Evolutionary conservation across 1,140 invertebrate genomes (phyloP).

Genomic region (Calycopis cecrops): DNA sequence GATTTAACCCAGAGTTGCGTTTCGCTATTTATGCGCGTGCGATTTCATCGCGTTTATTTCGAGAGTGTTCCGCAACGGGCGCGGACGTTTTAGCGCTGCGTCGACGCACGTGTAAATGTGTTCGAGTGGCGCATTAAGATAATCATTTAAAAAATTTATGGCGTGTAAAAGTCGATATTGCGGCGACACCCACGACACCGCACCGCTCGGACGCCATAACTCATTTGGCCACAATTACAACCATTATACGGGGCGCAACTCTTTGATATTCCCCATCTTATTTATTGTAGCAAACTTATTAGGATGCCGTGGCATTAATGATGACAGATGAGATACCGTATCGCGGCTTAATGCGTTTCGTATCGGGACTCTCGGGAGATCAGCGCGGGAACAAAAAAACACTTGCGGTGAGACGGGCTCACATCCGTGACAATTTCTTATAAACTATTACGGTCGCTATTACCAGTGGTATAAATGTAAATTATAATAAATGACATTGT

Average conservation of each 20-base stretch:
- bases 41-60: slow-evolving; percentile 37
- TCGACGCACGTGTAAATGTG: background rate
- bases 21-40: slow-evolving; percentile 39
- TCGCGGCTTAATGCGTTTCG: slow-evolving; percentile 58
- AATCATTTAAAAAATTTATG: slow-evolving; percentile 68
- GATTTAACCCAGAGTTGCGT: slow-evolving; percentile 27
- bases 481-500: too few relatives aligned
- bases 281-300: slow-evolving; percentile 72
- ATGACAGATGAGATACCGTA: slow-evolving; percentile 69
- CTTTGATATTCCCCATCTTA: slow-evolving; percentile 67
- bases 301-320: slow-evolving; percentile 71
- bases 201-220: slow-evolving; percentile 54
- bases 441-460: slow-evolving; percentile 1
- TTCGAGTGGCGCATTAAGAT: slow-evolving; percentile 48
- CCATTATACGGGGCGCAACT: slow-evolving; percentile 67
- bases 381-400: slow-evolving; percentile 39
- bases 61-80: slow-evolving; percentile 33
- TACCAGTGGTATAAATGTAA: too few relatives aligned
- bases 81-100: slow-evolving; percentile 41
- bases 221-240: slow-evolving; percentile 70
- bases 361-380: slow-evolving; percentile 44
- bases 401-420: slow-evolving; percentile 48
- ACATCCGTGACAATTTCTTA: slow-evolving; percentile 26
- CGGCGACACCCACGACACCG: slow-evolving; percentile 63
- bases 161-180: slow-evolving; percentile 68